phyloP scores from a whole-genome alignment of 1,140 invertebrate genomes.

The Drosophila jambulina region DNA sequence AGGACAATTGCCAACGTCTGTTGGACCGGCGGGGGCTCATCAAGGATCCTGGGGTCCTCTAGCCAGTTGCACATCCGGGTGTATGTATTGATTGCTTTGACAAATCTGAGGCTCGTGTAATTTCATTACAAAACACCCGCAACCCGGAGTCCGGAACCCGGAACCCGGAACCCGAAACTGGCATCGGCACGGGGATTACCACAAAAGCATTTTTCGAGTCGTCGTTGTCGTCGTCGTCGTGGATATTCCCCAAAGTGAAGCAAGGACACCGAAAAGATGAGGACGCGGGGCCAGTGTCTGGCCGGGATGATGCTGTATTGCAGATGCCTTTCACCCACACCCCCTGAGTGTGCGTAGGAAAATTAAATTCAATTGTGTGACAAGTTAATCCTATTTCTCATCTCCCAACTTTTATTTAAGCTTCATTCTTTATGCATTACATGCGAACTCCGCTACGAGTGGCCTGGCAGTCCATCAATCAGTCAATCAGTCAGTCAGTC shows the following conservation, averaged over 20 bases:
- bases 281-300: conserved; percentile 11
- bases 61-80: conserved; percentile 37
- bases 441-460: conserved; percentile 42
- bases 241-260: conserved; percentile 67
- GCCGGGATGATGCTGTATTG: conserved; percentile 19
- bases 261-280: conserved; percentile 32
- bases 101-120: conserved; percentile 74
- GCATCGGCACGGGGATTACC: conserved; percentile 46
- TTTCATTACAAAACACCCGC: conserved; percentile 65
- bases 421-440: conserved; percentile 84
- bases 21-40: conserved; percentile 11
- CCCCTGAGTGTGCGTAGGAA: conserved; percentile 55
- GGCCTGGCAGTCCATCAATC: conserved; percentile 53
- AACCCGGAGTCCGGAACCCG: no score
- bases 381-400: conserved; percentile 84
- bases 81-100: conserved; percentile 76
- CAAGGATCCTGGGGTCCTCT: conserved; percentile 17
- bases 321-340: conserved; percentile 53
- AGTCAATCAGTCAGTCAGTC: conserved; percentile 50
- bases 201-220: conserved; percentile 65
- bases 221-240: not conserved
- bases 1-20: conserved; percentile 20
- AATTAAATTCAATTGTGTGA: conserved; percentile 85
- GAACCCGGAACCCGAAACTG: conserved; percentile 6
- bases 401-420: conserved; percentile 83